A percentile compares a stretch with the other conserved stretches of the same genome.
phyloP scores from a whole-genome alignment of 1,140 invertebrate species.

The Drosophila miranda region DNA sequence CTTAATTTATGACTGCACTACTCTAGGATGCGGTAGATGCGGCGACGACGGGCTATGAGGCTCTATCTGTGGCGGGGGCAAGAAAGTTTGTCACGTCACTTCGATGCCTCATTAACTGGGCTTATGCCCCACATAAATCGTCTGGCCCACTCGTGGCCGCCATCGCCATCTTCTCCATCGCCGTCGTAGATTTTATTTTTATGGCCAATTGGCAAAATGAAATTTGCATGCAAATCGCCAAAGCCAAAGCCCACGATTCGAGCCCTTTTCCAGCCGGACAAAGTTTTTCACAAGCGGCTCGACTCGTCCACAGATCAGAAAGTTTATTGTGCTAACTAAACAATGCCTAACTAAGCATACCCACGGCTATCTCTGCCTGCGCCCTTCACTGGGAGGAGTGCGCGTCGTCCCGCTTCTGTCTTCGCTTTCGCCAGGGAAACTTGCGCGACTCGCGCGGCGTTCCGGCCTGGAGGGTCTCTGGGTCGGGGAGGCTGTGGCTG shows the following conservation, averaged over 20 bases:
- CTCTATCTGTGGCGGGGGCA: background rate
- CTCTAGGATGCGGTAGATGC: constrained; percentile 20
- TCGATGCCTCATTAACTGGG: constrained; percentile 49
- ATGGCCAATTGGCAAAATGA: constrained; percentile 24
- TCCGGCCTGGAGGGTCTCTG: constrained; percentile 28
- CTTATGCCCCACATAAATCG: constrained; percentile 70
- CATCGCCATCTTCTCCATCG: constrained; percentile 5
- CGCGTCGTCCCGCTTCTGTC: constrained; percentile 48
- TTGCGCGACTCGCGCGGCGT: constrained; percentile 34
- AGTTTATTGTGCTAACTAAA: constrained; percentile 55
- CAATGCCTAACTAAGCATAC: constrained; percentile 40
- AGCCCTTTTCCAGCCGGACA: constrained; percentile 1
- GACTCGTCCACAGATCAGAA: constrained; percentile 45
- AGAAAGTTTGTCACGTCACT: constrained; percentile 55
- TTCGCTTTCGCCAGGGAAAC: constrained; percentile 64
- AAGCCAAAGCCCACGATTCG: constrained; percentile 1
- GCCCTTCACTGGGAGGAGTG: constrained; percentile 57
- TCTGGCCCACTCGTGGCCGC: constrained; percentile 37
- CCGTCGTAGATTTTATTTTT: constrained; percentile 49
- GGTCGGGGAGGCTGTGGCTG: constrained; percentile 60
- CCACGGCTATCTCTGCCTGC: constrained; percentile 1
- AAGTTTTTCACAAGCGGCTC: constrained; percentile 20
- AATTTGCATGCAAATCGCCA: constrained; percentile 57
- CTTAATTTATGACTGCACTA: constrained; percentile 56
- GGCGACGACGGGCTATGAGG: too few relatives aligned